Base-by-base conservation (phyloP, 2,888 invertebrate species). In the Melanostoma mellinum region DNA sequence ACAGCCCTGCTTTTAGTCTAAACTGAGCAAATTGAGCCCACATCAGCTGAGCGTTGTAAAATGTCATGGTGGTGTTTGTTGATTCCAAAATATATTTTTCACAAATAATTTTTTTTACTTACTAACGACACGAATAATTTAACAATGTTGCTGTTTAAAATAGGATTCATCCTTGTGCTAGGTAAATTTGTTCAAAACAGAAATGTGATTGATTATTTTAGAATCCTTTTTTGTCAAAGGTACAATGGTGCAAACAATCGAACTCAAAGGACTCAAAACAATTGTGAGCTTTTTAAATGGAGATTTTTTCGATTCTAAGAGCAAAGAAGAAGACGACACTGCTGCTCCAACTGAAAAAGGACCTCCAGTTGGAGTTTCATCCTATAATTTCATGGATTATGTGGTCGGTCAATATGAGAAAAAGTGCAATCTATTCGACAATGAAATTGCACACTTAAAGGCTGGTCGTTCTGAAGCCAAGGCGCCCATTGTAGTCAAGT, bases 401-500 rank as follows among this genome's bases (percentile, higher is more conserved):
- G 86, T 90, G 0, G 80, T 88, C 0, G 79, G 88, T 74, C 86
- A 86, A 3, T 89, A 89, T 2, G 86, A 86, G 0, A 78, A 80
- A 3, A 82, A 86, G 2, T 91, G 90, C 48, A 86, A 86, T 20
- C 82, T 87, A 2, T 87, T 89, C 44, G 90, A 91, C 58, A 86
- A 87, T 36, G 87, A 88, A 48, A 89, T 89, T 6, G 20, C 86
- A 10, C 90, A 90, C 60, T 48, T 90, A 5, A 56, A 88, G 65
- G 86, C 88, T 5, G 53, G 86, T 32, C 65, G 61, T 1, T 6
- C 61, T 2, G 72, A 84, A 4, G 61, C 53, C 2, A 89, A 88
- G 20, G 88, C 90, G 0, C 89, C 89, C 3, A 89, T 91, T 8
- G 87, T 89, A 85, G 87, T 91, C 0, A 89, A 90, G 52, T 91